Conservation (phyloP, 2,797 vertebrate species). For the Karalla daura region DNA sequence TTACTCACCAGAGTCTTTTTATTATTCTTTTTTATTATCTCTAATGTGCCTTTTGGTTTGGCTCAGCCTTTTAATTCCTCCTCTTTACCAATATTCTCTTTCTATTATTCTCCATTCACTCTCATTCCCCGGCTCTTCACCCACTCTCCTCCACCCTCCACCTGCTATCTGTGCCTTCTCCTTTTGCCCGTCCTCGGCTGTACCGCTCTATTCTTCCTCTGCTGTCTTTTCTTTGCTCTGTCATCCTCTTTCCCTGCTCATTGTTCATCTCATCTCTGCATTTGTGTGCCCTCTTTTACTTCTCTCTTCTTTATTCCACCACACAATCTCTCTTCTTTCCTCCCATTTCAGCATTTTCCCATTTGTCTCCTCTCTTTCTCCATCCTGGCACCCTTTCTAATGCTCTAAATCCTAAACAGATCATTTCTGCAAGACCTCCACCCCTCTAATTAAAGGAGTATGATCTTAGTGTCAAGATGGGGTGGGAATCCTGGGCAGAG, state of each 20-base stretch:
- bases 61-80: conserved; percentile 27
- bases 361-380: conserved; percentile 7
- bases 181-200: too few relatives aligned
- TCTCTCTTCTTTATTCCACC: neutral
- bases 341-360: neutral
- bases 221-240: neutral
- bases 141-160: conserved; percentile 29
- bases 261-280: conserved; percentile 25
- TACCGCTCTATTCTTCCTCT: conserved; percentile 10
- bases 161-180: conserved; percentile 32
- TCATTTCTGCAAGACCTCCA: conserved; percentile 27
- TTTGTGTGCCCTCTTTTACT: conserved; percentile 11
- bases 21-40: conserved; percentile 40
- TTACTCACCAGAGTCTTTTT: conserved; percentile 3
- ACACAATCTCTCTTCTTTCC: neutral
- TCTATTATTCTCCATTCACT: conserved; percentile 22
- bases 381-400: conserved; percentile 14
- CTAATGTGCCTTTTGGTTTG: conserved; percentile 27
- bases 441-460: conserved; percentile 22
- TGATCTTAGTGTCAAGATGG: neutral
- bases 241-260: conserved; percentile 15
- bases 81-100: conserved; percentile 33
- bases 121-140: conserved; percentile 9
- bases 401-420: conserved; percentile 18
- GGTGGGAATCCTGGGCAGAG: neutral